phyloP scores from a whole-genome alignment of 1,140 invertebrate genomes.

The Oryzaephilus surinamensis region DNA sequence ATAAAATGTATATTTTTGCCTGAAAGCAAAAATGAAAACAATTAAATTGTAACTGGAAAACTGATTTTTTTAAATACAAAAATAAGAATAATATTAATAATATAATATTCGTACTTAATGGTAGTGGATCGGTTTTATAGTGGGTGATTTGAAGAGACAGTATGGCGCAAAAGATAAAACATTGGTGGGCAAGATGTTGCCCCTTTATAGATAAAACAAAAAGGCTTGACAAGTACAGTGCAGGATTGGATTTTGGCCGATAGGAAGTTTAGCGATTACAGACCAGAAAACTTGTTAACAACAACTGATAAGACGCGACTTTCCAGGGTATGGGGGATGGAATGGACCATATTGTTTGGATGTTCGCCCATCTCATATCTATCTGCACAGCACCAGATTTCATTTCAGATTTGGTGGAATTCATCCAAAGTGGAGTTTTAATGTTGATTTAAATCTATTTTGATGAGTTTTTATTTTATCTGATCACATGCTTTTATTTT shows the following conservation, averaged over 20 bases:
- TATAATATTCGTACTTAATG: too few species aligned
- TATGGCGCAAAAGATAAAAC: too few species aligned
- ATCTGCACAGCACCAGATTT: slow-evolving; percentile 21
- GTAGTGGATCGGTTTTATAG: too few species aligned
- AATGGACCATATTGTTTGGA: slow-evolving; percentile 36
- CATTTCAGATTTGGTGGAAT: slow-evolving; percentile 36
- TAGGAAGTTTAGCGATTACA: slow-evolving; percentile 29
- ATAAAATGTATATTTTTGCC: too few species aligned
- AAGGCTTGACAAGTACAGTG: slow-evolving; percentile 26
- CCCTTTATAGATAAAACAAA: slow-evolving; percentile 28
- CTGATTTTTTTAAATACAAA: too few species aligned
- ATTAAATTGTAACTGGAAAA: too few species aligned
- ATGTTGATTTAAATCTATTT: slow-evolving; percentile 34
- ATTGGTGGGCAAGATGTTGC: slow-evolving; percentile 13
- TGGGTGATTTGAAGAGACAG: too few species aligned
- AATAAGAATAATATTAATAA: too few species aligned
- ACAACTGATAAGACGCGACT: slow-evolving; percentile 32
- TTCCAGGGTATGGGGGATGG: too few species aligned
- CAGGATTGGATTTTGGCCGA: slow-evolving; percentile 28
- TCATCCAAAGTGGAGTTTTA: slow-evolving; percentile 26
- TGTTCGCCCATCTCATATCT: slow-evolving; percentile 29
- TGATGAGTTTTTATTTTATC: slow-evolving; percentile 35
- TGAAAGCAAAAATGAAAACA: too few species aligned
- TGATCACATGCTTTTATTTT: slow-evolving; percentile 23
- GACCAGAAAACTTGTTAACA: slow-evolving; percentile 36